phyloP scores from a whole-genome alignment of 2,113 vertebrate species.

The Holacanthus passer region DNA sequence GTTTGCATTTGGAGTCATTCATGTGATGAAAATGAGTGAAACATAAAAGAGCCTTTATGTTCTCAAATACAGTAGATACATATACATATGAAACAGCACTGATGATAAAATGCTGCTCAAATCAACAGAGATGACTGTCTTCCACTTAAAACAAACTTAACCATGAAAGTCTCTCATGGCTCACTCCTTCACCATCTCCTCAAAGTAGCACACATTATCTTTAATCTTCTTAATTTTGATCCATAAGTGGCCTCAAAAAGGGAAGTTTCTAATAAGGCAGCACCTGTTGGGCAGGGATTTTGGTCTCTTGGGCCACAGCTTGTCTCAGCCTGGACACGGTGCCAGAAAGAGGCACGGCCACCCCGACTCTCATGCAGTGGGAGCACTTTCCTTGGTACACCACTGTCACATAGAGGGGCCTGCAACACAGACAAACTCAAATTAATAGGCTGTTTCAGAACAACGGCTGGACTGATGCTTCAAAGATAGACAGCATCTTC shows the following conservation, averaged over 20 bases:
- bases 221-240: slow-evolving; percentile 12
- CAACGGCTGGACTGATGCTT: slow-evolving; percentile 11
- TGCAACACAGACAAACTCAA: slow-evolving; percentile 69
- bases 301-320: slow-evolving; percentile 94
- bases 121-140: background rate
- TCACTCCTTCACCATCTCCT: background rate
- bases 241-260: background rate
- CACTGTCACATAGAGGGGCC: slow-evolving; percentile 95
- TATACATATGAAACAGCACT: background rate
- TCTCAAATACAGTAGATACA: background rate
- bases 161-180: background rate
- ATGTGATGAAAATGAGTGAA: background rate
- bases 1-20: background rate
- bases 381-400: slow-evolving; percentile 98
- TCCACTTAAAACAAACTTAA: background rate
- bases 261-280: slow-evolving; percentile 7
- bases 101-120: background rate
- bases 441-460: slow-evolving; percentile 52
- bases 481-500: slow-evolving; percentile 51
- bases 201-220: background rate
- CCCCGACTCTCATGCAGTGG: slow-evolving; percentile 96
- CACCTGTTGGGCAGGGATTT: slow-evolving; percentile 97
- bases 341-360: slow-evolving; percentile 93
- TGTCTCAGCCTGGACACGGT: slow-evolving; percentile 93
- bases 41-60: background rate